phyloP scores from a whole-genome alignment of 2,113 vertebrate species.

The Lampris incognitus region DNA sequence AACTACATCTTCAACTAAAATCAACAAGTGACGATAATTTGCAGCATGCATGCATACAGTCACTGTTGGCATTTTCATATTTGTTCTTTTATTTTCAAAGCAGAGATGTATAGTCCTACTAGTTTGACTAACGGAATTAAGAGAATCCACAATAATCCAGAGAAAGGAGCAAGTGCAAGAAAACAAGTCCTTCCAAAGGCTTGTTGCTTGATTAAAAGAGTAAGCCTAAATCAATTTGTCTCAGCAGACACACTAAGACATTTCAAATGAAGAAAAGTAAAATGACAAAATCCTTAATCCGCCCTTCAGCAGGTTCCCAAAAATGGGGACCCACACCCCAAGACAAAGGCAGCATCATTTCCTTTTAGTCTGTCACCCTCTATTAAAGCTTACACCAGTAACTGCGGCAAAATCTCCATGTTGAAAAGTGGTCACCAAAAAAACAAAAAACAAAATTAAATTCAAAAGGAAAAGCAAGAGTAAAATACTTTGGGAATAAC shows the following conservation, averaged over 20 bases:
- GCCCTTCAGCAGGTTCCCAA: constrained; percentile 42
- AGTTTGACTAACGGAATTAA: background rate
- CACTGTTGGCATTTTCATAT: background rate
- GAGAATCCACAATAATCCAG: background rate
- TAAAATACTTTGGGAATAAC: too few species aligned
- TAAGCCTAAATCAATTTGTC: constrained; percentile 20
- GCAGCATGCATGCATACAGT: background rate
- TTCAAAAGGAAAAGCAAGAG: too few species aligned
- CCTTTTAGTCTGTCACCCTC: constrained; percentile 29
- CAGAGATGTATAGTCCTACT: background rate
- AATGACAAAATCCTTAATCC: constrained; percentile 55
- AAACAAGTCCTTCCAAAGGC: constrained; percentile 37
- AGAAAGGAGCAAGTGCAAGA: background rate
- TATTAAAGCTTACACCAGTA: background rate
- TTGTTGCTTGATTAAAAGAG: constrained; percentile 31
- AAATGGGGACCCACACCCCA: constrained; percentile 34
- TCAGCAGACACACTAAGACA: constrained; percentile 24
- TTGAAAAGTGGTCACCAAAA: background rate
- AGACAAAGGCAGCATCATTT: constrained; percentile 43
- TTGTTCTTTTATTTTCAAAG: background rate
- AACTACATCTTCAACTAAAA: background rate
- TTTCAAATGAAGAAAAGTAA: constrained; percentile 14
- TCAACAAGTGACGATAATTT: background rate
- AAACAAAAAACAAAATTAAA: background rate
- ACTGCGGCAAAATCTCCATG: background rate